Conservation (phyloP, 1,140 invertebrate genomes). For the Drosophila kikkawai region DNA sequence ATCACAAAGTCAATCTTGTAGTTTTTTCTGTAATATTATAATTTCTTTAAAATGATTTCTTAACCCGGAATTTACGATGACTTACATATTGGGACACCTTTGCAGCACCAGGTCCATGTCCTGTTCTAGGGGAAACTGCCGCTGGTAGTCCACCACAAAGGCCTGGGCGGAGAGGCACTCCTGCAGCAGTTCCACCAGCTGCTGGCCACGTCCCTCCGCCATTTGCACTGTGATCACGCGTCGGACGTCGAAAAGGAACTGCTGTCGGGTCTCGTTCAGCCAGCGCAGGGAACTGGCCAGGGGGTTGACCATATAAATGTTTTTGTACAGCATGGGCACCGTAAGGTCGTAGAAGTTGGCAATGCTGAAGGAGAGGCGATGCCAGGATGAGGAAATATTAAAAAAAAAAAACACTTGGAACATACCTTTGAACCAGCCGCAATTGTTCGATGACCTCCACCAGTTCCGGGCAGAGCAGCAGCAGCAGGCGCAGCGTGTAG, state of each 20-base stretch:
- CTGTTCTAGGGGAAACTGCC: constrained; percentile 87
- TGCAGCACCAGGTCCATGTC: constrained; percentile 87
- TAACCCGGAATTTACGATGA: constrained; percentile 52
- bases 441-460: constrained; percentile 69
- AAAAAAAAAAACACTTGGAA: background rate
- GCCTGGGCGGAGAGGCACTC: constrained; percentile 88
- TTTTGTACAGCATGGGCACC: constrained; percentile 88
- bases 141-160: constrained; percentile 90
- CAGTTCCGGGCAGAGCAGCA: constrained; percentile 87
- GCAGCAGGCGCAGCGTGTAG: constrained; percentile 88
- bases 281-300: constrained; percentile 64
- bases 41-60: background rate
- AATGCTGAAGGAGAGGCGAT: constrained; percentile 85
- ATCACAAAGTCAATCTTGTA: constrained; percentile 86
- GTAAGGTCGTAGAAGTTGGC: constrained; percentile 88
- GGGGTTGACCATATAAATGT: constrained; percentile 80
- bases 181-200: constrained; percentile 87
- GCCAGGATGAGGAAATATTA: background rate
- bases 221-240: constrained; percentile 53
- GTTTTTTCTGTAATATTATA: constrained; percentile 85
- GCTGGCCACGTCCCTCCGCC: constrained; percentile 81
- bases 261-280: constrained; percentile 85
- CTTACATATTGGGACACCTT: constrained; percentile 88
- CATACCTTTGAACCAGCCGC: constrained; percentile 71
- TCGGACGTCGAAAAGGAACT: constrained; percentile 85